phyloP scores from a whole-genome alignment of 1,140 invertebrate genomes.

The Pissodes strobi region DNA sequence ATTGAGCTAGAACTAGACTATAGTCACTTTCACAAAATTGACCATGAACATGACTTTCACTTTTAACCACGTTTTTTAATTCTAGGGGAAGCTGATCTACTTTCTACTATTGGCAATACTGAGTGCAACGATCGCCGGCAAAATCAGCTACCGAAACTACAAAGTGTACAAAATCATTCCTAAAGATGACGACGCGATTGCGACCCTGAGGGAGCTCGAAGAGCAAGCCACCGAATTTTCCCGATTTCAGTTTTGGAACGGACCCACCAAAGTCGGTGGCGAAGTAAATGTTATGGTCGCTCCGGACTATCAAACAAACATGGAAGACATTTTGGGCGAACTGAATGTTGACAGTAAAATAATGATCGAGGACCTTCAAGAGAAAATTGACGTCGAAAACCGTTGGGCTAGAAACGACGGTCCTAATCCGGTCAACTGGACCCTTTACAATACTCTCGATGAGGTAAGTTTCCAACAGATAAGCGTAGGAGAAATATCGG shows the following conservation, averaged over 20 bases:
- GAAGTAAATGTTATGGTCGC: slow-evolving; percentile 53
- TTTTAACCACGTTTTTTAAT: no score
- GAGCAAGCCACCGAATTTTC: slow-evolving; percentile 7
- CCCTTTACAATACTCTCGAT: slow-evolving; percentile 30
- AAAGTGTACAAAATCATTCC: slow-evolving; percentile 43
- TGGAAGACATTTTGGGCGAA: slow-evolving; percentile 33
- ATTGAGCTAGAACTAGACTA: no score
- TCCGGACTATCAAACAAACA: slow-evolving; percentile 38
- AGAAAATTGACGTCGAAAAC: slow-evolving; percentile 44
- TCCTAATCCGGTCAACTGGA: slow-evolving; percentile 28
- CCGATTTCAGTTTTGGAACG: slow-evolving; percentile 43
- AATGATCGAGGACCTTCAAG: slow-evolving; percentile 53
- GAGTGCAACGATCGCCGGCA: slow-evolving; percentile 1
- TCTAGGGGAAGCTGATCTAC: no score
- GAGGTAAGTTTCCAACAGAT: no score
- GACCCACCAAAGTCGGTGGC: slow-evolving; percentile 3
- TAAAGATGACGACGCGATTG: slow-evolving; percentile 27
- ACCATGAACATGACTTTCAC: no score
- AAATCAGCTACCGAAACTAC: slow-evolving; percentile 40
- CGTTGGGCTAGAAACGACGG: neutral
- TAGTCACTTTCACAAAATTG: no score
- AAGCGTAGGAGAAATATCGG: no score
- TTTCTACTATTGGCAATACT: slow-evolving; percentile 9
- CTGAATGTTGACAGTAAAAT: slow-evolving; percentile 44
- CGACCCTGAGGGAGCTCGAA: slow-evolving; percentile 34